Evolutionary conservation across 2,113 vertebrate genomes (phyloP), one percentile per base, ranked within the genome.

Genomic region (Notarius quadriscutis): DNA sequence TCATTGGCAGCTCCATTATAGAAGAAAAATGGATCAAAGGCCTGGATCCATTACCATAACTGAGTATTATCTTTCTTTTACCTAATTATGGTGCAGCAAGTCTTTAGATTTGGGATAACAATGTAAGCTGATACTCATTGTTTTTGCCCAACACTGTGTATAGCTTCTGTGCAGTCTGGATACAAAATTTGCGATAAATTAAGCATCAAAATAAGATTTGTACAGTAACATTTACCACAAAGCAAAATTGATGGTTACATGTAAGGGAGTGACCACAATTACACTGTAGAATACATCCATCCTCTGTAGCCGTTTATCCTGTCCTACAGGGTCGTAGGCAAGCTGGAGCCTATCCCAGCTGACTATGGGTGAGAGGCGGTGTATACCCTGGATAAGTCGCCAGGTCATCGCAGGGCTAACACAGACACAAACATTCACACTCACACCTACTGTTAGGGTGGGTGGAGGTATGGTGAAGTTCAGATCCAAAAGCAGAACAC

Each of bases 11-110:
- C 63, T 87, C 57, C 84, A 55, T 34, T 14, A 77, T 84, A 67
- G 87, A 71, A 86, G 88, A 84, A 91, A 86, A 67, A 90, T 34
- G 87, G 77, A 81, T 84, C 71, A 25, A 51, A 90, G 53, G 53
- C 86, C 83, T 87, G 89, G 62, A 69, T 84, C 81, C 25, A 34
- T 51, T 90, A 79, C 86, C 88, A 89, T 88, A 87, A 81, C 51
- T 11, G n/a, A 4, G 84, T 84, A 89, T 92, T 81, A 84, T 74
- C 80, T 41, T 83, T 75, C 57, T 85, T 88, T 62, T 83, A 71
- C 78, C 87, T 87, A 79, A 92, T 90, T 82, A 83, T 58, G 51
- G 83, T 69, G 74, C 41, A 78, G 82, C 15, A 84, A 48, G 71
- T 86, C 79, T 53, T 67, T 5, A 69, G 78, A 81, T 81, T 20